Evolutionary conservation across 2,113 vertebrate genomes (phyloP), one percentile per base, ranked within the genome.

Genomic region (Symphodus melops): DNA sequence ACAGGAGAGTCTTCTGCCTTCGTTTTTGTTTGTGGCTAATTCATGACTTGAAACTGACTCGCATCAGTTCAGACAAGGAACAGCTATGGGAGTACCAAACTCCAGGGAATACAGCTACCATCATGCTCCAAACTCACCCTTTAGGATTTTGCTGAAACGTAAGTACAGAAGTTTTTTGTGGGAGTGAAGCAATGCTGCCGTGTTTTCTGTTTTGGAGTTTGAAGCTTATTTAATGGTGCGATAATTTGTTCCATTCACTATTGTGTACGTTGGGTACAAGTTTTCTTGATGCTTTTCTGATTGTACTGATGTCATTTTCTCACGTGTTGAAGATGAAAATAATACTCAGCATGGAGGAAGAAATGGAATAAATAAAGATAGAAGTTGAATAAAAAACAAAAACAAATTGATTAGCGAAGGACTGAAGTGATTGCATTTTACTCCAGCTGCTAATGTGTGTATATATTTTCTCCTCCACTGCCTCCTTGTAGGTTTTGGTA

Each of bases 71-170:
- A 46, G 69, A 48, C 7, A 74, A 52, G 65, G 28, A 79, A 7
- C 58, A 76, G 67, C 70, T 10, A 94, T 94, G 94, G 94, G 93
- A 87, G 94, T 94, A 37, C 84, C 92, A 33, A 93, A 92, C 85
- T 94, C 94, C 36, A 92, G 91, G 77, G 92, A 92, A 80, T 90
- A 83, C 81, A 82, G 49, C 80, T 89, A 91, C 80, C 77, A 88
- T 79, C 86, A 91, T 6, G 67, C 77, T 69, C 75, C 85, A 61
- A 75, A 81, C 63, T 28, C 83, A 65, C 72, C 89, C n/a, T 81
- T 90, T 52, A 91, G 58, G 77, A 89, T 92, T 37, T 58, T 91
- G 71, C 80, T 90, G 57, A 93, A 85, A 90, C 84, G 92, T 94
- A 87, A 94, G 93, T 94, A 65, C 9, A 5, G 36, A 63, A 51